A percentile compares a stretch with the other conserved stretches of the same genome.
Evolutionary conservation across 2,888 invertebrate species (phyloP).

Genomic region (Drosophila mayaguana): DNA sequence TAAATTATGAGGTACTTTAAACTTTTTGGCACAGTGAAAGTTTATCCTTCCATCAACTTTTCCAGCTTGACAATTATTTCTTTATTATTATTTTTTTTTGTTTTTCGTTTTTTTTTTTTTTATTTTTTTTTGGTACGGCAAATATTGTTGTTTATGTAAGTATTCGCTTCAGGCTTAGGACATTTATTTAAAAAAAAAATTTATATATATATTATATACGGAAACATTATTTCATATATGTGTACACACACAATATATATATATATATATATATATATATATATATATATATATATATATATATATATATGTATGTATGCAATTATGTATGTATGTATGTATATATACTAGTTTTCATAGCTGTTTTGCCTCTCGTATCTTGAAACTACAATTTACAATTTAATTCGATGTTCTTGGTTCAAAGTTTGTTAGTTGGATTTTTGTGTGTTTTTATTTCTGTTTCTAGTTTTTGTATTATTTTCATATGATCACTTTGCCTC

Average conservation of each 20-base stretch:
- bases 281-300: slow-evolving; percentile 21
- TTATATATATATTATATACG: slow-evolving; percentile 17
- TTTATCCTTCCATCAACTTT: slow-evolving; percentile 86
- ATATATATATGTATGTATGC: slow-evolving; percentile 21
- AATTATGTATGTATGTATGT: slow-evolving; percentile 26
- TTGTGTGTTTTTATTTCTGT: slow-evolving; percentile 26
- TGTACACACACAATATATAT: slow-evolving; percentile 19
- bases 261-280: slow-evolving; percentile 25
- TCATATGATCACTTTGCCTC: slow-evolving; percentile 2
- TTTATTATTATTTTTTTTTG: slow-evolving; percentile 18
- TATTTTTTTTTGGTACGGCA: slow-evolving; percentile 76
- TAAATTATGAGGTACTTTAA: slow-evolving; percentile 90
- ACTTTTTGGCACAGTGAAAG: slow-evolving; percentile 92
- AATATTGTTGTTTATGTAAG: slow-evolving; percentile 47
- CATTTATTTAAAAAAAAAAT: slow-evolving; percentile 51
- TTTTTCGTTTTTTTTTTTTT: slow-evolving; percentile 21
- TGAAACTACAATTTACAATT: slow-evolving; percentile 78
- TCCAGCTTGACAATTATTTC: slow-evolving; percentile 58
- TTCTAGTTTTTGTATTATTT: slow-evolving; percentile 18
- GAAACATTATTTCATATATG: slow-evolving; percentile 26
- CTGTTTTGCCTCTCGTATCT: slow-evolving; percentile 54
- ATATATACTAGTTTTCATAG: slow-evolving; percentile 43
- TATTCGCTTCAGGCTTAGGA: slow-evolving; percentile 45
- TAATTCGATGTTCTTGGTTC: slow-evolving; percentile 84
- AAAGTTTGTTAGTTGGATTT: slow-evolving; percentile 61